These are phyloP conservation scores for Rissa tridactyla DNA, from an alignment of 2,113 vertebrate species.

Conservation along the genomic window DNA sequence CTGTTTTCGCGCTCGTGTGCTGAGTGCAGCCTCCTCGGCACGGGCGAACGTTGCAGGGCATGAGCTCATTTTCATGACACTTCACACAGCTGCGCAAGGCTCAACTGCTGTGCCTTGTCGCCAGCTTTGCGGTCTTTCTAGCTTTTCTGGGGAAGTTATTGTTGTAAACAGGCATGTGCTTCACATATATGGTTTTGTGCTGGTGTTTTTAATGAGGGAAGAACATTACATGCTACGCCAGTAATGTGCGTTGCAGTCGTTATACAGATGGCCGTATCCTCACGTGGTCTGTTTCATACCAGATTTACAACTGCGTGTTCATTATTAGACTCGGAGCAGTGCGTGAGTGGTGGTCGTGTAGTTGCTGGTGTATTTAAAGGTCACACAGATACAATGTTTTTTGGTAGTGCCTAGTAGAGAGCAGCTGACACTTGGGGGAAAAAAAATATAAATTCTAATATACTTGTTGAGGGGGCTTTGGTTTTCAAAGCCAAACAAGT, in stretches of 20 bases:
- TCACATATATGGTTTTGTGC: neutral
- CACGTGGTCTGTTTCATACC: neutral
- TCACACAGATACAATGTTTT: neutral
- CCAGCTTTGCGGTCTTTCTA: neutral
- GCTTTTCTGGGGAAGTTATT: constrained; percentile 2
- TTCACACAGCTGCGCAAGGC: neutral
- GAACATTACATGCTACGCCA: neutral
- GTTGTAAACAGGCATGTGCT: constrained; percentile 34
- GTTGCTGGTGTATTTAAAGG: neutral
- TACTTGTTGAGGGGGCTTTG: neutral
- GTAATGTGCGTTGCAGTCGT: neutral
- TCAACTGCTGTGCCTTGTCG: neutral
- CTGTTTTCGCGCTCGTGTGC: fast-evolving
- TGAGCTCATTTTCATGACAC: neutral
- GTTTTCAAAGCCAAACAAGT: neutral
- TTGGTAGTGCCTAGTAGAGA: neutral
- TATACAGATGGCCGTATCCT: neutral
- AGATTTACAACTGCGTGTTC: neutral
- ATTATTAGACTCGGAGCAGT: neutral
- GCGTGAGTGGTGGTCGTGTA: fast-evolving
- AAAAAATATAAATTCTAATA: neutral
- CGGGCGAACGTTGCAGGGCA: fast-evolving
- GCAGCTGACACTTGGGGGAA: neutral
- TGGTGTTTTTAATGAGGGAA: constrained; percentile 1
- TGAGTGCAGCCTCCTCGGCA: fast-evolving